Evolutionary conservation across 2,113 vertebrate species (phyloP), one percentile per base, ranked within the genome.

Genomic region (Mustelus asterias): DNA sequence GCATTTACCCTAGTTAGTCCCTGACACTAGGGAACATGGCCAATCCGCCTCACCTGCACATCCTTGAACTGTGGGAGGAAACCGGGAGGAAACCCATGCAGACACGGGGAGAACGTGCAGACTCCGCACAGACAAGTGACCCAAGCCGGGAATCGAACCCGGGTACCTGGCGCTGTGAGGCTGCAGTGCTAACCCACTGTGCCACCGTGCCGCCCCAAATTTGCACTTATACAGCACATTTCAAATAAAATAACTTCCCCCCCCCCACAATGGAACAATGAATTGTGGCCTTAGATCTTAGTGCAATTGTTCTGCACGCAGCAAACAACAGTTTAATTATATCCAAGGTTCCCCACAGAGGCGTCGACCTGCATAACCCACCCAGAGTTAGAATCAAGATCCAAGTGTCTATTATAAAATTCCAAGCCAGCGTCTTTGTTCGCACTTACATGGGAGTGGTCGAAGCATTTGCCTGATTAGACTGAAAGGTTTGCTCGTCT

Each of bases 381-480:
- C 29, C 88, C 58, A 6, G 58, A 90, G 11, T 33, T 90, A 6
- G 29, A 90, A 63, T 33, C 26, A 26, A 60, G 26, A 0, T 26
- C 44, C 48, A 58, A 29, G 2, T 29, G 86, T 58, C 26, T 14
- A 58, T 58, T 63, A 63, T 5, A 63, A 90, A 60, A 60, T 16
- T 33, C 44, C 54, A 90, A 90, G 88, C 26, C 33, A 90, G 26
- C 13, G 2, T 6, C 54, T 22, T 33, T 65, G 33, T 20, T 93
- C 37, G 20, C 60, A 93, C 89, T 93, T 93, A 76, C 63, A n/a
- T 7, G 33, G 16, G 60, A 63, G 60, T 37, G 80, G 16, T 67
- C 41, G 89, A 93, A 93, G 89, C 63, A 93, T 63, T 67, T 65
- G 33, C n/a, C 60, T 93, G 89, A 92, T 92, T 63, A 93, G 33